phyloP scores from a whole-genome alignment of 2,113 vertebrate genomes.

The Pelecanus crispus region DNA sequence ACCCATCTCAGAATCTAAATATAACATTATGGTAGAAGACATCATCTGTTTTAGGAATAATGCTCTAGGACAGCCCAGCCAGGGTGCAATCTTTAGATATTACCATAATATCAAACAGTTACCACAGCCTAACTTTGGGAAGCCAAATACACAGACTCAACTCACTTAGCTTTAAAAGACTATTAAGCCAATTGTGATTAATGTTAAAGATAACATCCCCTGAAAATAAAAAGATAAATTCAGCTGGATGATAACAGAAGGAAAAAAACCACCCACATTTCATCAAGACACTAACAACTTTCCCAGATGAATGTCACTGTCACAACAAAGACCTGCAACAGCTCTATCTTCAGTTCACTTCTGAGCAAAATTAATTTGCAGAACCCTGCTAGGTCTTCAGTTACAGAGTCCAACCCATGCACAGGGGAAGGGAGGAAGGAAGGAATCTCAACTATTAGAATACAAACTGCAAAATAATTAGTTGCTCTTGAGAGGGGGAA shows the following conservation, averaged over 20 bases:
- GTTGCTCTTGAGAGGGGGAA: neutral
- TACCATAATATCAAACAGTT: neutral
- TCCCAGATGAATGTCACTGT: neutral
- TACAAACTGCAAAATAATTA: constrained; percentile 17
- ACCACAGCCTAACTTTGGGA: neutral
- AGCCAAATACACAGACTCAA: neutral
- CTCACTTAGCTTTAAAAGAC: neutral
- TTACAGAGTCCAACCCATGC: neutral
- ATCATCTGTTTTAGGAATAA: neutral
- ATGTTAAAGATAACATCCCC: neutral
- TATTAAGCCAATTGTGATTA: neutral
- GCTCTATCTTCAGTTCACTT: neutral
- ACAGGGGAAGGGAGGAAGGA: neutral
- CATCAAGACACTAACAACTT: neutral
- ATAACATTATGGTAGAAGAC: neutral
- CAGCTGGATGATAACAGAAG: neutral
- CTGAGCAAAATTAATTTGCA: neutral
- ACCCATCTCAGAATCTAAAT: neutral
- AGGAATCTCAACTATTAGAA: constrained; percentile 30
- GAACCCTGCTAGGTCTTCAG: neutral
- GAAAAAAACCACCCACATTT: neutral
- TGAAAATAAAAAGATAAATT: neutral
- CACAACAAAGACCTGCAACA: neutral
- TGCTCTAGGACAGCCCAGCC: neutral
- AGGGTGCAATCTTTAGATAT: neutral